Conservation (phyloP, 2,113 vertebrate species). For the Vulpes ferrilata region DNA sequence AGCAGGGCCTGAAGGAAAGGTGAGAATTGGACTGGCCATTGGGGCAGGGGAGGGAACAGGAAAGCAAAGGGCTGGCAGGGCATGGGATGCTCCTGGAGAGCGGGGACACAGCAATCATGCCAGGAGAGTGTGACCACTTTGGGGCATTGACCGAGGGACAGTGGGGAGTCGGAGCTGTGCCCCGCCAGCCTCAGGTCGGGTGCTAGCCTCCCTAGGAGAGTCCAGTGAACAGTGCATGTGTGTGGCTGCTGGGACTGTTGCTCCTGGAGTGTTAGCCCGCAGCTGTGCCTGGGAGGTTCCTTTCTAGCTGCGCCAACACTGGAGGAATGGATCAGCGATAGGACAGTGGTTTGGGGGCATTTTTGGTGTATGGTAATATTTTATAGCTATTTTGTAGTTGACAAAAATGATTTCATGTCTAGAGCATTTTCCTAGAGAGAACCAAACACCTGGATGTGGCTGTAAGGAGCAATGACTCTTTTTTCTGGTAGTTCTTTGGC, state of each 20-base stretch:
- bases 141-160: rapidly evolving
- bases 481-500: neutral
- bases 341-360: neutral
- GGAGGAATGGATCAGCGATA: neutral
- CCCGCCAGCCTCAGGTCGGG: neutral
- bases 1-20: neutral
- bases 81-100: neutral
- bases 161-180: neutral
- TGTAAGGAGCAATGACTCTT: no score
- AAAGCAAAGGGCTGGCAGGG: neutral
- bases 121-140: rapidly evolving
- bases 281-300: neutral
- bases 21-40: neutral
- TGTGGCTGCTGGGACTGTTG: no score
- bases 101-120: rapidly evolving
- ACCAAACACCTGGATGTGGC: neutral
- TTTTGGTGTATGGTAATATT: neutral
- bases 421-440: neutral
- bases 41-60: no score
- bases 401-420: neutral
- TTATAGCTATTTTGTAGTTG: neutral
- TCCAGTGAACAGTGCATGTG: neutral
- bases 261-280: neutral
- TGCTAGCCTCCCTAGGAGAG: neutral
- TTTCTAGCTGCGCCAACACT: neutral